Base-by-base conservation (phyloP, 2,888 invertebrate species). In the Spilosoma lubricipeda region DNA sequence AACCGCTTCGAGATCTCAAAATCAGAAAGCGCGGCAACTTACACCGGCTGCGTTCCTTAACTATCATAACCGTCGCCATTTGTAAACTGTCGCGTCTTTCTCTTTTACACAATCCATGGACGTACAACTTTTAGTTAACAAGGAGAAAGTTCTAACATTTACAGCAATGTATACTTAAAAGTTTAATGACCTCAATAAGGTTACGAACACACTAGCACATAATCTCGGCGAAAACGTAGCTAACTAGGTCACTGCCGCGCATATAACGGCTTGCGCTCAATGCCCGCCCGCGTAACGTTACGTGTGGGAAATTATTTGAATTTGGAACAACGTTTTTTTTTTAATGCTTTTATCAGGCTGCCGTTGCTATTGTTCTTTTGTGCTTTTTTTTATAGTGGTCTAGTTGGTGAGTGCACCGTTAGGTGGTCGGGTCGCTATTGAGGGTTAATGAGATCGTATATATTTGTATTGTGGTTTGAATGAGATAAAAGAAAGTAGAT, bases 271-370 rank as follows among this genome's bases (percentile, higher is more conserved):
- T 78, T 90, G 95, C 91, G 90, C 95, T 92, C 91, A 91, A 91
- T 95, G 94, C 91, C 93, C 94, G 95, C 94, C 93, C 94, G 95
- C 95, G 94, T 95, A 95, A 95, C 95, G 93, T 95, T 95, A 95
- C 95, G 95, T 95, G 95, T 95, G 95, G 95, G 95, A 95, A 95
- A 95, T 94, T 93, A 94, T 94, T 94, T 92, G 94, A 95, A 95
- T 95, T 95, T 94, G 94, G 95, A 94, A 94, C 95, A 87, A 74
- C 75, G 86, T 85, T 88, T 91, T 93, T 91, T 93, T 94, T 94
- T 92, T 89, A 45, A 87, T 88, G 87, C 90, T 92, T 93, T 93
- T 92, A 93, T 93, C 90, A 87, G 84, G 85, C 87, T 90, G 88
- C 87, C 90, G 90, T 87, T 89, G 87, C 91, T 86, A 94, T 93